Evolutionary conservation across 2,888 invertebrate species (phyloP), one percentile per base, ranked within the genome.

Genomic region (Germaria angustata): DNA sequence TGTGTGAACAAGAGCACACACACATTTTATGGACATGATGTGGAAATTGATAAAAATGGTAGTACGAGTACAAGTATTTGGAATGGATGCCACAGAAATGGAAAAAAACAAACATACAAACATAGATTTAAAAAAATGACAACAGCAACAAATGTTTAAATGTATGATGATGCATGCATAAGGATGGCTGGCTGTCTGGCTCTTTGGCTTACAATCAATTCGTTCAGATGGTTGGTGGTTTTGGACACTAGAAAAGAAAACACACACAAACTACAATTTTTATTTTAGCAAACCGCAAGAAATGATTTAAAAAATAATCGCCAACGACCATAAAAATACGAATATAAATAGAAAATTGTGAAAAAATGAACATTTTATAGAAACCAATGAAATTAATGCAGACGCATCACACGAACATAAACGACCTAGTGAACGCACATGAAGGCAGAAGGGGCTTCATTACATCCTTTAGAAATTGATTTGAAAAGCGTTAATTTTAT

Each of bases 31-130:
- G 66, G 77, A 71, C 81, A 72, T 73, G 77, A 71, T 81, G 76
- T 77, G 81, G 81, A 77, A 81, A 72, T 72, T 81, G 81, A 81
- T 81, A 81, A 81, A 77, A 81, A 76, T 76, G 75, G 82, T 76
- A 79, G 75, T 82, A 78, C 59, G 68, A 69, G 57, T 72, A 77
- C 66, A 72, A 81, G 61, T 72, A 77, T 53, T 81, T 77, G 66
- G 61, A 66, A 66, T 79, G 69, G 39, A 57, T 75, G 72, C 69
- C 46, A 55, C 34, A 72, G 15, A 39, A 39, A 59, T 41, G 3
- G 39, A 59, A 59, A 59, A 6, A 57, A 13, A 57, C 1, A 28
- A 59, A 36, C 1, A 32, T 46, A n/a, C 13, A 66, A 17, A 0
- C 3, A 46, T 1, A 55, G 20, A 61, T 32, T 24, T 53, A 51